A percentile compares a stretch with the other conserved stretches of the same genome.
Conservation (phyloP, 2,113 vertebrate species). For the Thalassarche chlororhynchos region DNA sequence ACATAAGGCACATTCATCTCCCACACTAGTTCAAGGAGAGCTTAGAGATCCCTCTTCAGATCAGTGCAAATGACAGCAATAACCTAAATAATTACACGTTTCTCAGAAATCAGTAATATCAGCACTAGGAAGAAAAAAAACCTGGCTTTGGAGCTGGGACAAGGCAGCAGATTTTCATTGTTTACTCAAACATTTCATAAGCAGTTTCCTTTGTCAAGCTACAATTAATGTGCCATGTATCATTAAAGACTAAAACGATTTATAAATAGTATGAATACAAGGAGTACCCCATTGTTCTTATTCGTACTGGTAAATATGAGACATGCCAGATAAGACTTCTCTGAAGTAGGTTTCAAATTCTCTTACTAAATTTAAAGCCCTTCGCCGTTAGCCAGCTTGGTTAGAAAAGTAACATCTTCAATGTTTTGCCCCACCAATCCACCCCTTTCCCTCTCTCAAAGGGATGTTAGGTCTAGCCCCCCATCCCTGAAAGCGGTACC, state of each 20-base stretch:
- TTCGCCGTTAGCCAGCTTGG: not conserved
- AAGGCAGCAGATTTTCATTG: constrained; percentile 33
- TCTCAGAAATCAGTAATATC: not conserved
- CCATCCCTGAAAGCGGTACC: not conserved
- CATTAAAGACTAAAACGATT: not conserved
- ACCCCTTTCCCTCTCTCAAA: not conserved
- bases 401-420: not conserved
- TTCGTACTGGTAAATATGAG: not conserved
- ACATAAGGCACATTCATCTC: not conserved
- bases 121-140: not conserved
- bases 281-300: constrained; percentile 46
- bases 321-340: not conserved
- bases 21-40: not conserved
- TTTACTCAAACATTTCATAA: constrained; percentile 33
- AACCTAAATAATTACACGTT: not conserved
- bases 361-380: not conserved
- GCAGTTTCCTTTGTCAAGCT: constrained; percentile 30
- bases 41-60: not conserved
- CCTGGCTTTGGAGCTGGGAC: not conserved
- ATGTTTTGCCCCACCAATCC: not conserved
- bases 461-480: not conserved
- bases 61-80: not conserved
- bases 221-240: constrained; percentile 6
- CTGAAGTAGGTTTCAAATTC: not conserved
- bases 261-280: constrained; percentile 57